Evolutionary conservation across 2,113 vertebrate genomes (phyloP).

Genomic region (Rostratula benghalensis): DNA sequence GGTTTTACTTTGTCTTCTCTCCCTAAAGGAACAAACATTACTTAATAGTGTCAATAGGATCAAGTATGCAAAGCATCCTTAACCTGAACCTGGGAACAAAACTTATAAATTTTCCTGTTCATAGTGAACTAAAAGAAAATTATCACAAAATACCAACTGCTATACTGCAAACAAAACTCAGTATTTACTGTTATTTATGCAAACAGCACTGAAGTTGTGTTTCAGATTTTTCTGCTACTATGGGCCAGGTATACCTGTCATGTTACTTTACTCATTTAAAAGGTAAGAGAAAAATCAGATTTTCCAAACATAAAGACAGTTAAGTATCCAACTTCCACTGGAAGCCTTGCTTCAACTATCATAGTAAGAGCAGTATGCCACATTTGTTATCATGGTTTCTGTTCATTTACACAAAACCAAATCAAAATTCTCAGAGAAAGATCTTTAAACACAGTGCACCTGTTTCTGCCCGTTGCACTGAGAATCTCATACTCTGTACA

Average conservation of each 20-base stretch:
- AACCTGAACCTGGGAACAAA: neutral
- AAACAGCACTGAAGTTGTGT: neutral
- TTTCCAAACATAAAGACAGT: neutral
- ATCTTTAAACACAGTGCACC: slow-evolving; percentile 56
- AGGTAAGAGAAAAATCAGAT: neutral
- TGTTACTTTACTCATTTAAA: neutral
- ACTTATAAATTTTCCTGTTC: neutral
- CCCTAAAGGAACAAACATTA: slow-evolving; percentile 61
- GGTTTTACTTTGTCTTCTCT: slow-evolving; percentile 56
- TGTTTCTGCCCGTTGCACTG: slow-evolving; percentile 49
- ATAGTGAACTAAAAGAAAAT: neutral
- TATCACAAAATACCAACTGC: neutral
- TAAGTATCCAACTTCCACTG: neutral
- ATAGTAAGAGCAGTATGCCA: neutral
- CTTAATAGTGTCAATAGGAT: neutral
- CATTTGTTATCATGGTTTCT: neutral
- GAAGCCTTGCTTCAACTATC: neutral
- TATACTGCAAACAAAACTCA: neutral
- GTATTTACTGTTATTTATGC: neutral
- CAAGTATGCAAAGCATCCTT: slow-evolving; percentile 11
- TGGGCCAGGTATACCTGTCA: neutral
- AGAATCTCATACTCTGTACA: slow-evolving; percentile 27
- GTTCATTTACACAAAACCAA: neutral
- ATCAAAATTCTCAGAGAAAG: neutral
- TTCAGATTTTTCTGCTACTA: neutral